These are phyloP conservation scores for Lota lota DNA, from an alignment of 2,113 vertebrate genomes.

Conservation along the genomic window DNA sequence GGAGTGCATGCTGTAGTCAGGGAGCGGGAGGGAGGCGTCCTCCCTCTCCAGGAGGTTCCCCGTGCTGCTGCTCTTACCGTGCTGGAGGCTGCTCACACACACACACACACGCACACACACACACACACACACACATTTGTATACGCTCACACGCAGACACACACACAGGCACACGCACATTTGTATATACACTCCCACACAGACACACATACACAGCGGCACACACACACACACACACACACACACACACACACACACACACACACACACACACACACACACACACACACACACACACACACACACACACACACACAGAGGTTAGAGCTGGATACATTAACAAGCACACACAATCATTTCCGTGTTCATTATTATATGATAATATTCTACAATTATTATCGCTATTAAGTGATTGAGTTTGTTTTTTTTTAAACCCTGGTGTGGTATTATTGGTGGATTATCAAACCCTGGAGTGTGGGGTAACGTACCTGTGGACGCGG, in stretches of 20 bases:
- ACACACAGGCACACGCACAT: no score
- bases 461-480: not conserved
- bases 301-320: not conserved
- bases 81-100: conserved; percentile 79
- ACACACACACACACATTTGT: not conserved
- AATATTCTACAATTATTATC: not conserved
- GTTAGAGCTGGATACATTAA: not conserved
- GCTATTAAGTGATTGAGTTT: not conserved
- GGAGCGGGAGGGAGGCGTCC: conserved; percentile 74
- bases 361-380: not conserved
- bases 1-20: conserved; percentile 80
- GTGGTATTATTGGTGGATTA: not conserved
- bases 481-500: conserved; percentile 60
- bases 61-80: conserved; percentile 92
- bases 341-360: not conserved
- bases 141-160: no score
- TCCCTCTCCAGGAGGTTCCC: conserved; percentile 95
- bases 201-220: not conserved
- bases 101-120: conserved; percentile 4
- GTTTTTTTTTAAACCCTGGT: not conserved
- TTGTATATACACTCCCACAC: no score
- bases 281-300: not conserved
- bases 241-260: not conserved
- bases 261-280: not conserved
- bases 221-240: not conserved